Evolutionary conservation across 2,113 vertebrate genomes (phyloP).

Genomic region (Thamnophis sirtalis): DNA sequence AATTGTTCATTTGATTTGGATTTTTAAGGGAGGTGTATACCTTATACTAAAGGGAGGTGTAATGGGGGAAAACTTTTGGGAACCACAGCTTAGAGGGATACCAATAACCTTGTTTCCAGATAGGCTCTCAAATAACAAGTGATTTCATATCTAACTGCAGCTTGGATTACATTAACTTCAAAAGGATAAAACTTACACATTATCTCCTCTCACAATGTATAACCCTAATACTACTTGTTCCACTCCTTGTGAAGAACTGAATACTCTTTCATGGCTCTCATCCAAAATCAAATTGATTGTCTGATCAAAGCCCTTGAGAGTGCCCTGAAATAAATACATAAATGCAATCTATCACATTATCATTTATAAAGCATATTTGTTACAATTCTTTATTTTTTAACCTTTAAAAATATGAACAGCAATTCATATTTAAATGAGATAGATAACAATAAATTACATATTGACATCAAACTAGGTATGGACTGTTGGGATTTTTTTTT

Average conservation of each 20-base stretch:
- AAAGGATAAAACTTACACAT: conserved; percentile 82
- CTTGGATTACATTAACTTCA: background rate
- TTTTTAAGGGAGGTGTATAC: background rate
- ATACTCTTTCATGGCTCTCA: conserved; percentile 98
- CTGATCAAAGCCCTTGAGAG: conserved; percentile 97
- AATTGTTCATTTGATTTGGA: background rate
- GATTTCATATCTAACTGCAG: background rate
- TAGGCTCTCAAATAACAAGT: background rate
- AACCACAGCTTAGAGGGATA: background rate
- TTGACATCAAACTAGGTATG: background rate
- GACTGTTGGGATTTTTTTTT: background rate
- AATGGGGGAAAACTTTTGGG: background rate
- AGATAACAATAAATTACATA: background rate
- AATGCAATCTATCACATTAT: conserved; percentile 4
- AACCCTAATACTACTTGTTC: conserved; percentile 97
- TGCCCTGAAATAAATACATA: conserved; percentile 74
- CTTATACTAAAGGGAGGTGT: background rate
- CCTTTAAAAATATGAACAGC: background rate
- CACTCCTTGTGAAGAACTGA: conserved; percentile 96
- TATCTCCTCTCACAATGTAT: conserved; percentile 97
- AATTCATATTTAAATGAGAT: background rate
- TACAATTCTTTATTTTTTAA: background rate
- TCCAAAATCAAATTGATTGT: conserved; percentile 98
- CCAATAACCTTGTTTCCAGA: background rate
- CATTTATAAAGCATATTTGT: background rate